These are phyloP conservation scores for Scelioninae gen. 2 DNA, from an alignment of 2,888 invertebrate genomes.

Conservation along the genomic window DNA sequence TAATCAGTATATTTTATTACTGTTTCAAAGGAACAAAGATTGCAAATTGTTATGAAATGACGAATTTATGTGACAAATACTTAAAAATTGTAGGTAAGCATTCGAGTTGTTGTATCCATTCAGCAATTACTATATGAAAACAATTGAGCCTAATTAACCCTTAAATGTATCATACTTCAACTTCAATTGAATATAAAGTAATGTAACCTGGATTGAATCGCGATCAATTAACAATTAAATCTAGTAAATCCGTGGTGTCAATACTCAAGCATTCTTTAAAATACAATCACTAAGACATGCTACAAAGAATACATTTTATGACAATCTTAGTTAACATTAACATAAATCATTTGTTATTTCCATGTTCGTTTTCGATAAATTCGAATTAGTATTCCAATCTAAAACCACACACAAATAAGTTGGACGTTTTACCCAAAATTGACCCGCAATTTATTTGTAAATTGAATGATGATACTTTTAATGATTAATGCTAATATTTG, in stretches of 20 bases:
- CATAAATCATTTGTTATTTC: too few species aligned
- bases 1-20: slow-evolving; percentile 58
- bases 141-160: slow-evolving; percentile 23
- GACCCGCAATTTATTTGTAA: too few species aligned
- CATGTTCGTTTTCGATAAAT: too few species aligned
- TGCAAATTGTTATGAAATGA: slow-evolving; percentile 56
- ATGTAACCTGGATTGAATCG: neutral
- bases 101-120: slow-evolving; percentile 47
- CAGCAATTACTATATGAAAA: slow-evolving; percentile 43
- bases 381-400: too few species aligned
- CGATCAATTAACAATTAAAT: too few species aligned
- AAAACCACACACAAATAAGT: too few species aligned
- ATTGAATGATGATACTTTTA: slow-evolving; percentile 38
- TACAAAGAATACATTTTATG: too few species aligned
- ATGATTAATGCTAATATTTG: slow-evolving; percentile 30
- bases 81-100: slow-evolving; percentile 53
- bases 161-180: slow-evolving; percentile 27
- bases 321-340: too few species aligned
- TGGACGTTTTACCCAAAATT: too few species aligned
- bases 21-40: slow-evolving; percentile 53
- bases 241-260: too few species aligned
- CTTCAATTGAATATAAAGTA: neutral
- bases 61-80: slow-evolving; percentile 57
- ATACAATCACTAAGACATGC: too few species aligned
- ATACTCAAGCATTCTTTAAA: too few species aligned